Percentiles rank a stretch among this genome's conserved stretches.
Evolutionary conservation across 2,113 vertebrate genomes (phyloP).

Genomic region (Campylomormyrus numenius): DNA sequence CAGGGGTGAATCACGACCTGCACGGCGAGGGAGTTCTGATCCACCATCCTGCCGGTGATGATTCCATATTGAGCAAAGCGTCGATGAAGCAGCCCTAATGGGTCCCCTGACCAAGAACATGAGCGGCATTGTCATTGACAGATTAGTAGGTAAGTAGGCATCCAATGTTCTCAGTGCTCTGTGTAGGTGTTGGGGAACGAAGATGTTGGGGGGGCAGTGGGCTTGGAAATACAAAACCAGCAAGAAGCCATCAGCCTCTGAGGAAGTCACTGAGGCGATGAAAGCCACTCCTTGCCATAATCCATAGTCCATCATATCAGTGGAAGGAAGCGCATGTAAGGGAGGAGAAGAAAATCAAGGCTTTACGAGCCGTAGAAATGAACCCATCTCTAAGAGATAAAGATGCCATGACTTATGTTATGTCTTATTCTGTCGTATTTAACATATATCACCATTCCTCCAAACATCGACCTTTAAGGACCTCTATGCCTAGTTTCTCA

Average conservation of each 20-base stretch:
- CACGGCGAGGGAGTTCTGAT: neutral
- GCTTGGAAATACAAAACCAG: neutral
- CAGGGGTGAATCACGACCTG: neutral
- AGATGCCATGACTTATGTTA: neutral
- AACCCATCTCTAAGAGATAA: constrained; percentile 5
- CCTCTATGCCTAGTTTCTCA: neutral
- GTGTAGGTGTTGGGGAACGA: neutral
- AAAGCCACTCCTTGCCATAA: neutral
- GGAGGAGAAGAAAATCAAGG: neutral
- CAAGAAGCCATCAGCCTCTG: neutral
- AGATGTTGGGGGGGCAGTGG: neutral
- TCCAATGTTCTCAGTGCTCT: neutral
- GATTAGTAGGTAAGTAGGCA: neutral
- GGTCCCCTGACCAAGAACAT: neutral
- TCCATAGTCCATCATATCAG: neutral
- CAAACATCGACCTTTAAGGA: neutral
- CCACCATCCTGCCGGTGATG: neutral
- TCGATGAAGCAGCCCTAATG: neutral
- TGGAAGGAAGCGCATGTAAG: constrained; percentile 22
- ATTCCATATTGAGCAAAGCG: neutral
- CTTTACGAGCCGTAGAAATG: neutral
- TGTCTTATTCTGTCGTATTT: neutral
- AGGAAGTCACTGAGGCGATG: neutral
- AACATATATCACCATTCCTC: neutral
- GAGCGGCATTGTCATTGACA: neutral